These are phyloP conservation scores for Seriola aureovittata DNA, from an alignment of 2,113 vertebrate species.

Conservation along the genomic window DNA sequence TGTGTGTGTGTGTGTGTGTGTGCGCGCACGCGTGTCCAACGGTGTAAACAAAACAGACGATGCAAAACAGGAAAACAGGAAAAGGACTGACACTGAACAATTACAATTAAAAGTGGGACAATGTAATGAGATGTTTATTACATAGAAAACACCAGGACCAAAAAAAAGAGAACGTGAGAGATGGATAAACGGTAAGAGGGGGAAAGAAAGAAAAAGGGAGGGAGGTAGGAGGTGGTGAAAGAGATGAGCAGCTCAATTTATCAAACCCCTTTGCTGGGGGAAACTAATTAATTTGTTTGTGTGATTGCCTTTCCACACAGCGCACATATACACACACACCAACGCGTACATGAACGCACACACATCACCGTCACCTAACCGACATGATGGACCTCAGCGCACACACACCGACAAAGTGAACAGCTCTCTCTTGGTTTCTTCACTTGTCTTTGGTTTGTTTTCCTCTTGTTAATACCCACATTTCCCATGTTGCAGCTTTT, in stretches of 20 bases:
- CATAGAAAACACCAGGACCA: conserved; percentile 54
- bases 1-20: conserved; percentile 12
- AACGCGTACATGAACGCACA: background rate
- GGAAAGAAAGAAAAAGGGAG: conserved; percentile 17
- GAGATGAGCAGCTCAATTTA: conserved; percentile 81
- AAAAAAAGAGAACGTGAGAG: conserved; percentile 38
- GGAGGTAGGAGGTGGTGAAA: conserved; percentile 34
- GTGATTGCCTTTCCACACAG: conserved; percentile 82
- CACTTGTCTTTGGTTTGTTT: conserved; percentile 34
- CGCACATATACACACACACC: conserved; percentile 10
- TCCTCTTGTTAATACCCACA: conserved; percentile 10
- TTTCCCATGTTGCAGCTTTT: conserved; percentile 9
- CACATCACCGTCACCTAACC: conserved; percentile 33
- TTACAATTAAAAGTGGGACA: conserved; percentile 80
- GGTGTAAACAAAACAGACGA: conserved; percentile 49
- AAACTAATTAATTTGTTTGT: conserved; percentile 89
- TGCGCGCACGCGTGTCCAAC: conserved; percentile 8
- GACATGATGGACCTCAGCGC: conserved; percentile 26
- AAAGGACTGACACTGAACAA: conserved; percentile 65
- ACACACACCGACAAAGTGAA: too few relatives aligned
- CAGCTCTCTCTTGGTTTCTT: background rate
- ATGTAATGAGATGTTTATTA: conserved; percentile 83
- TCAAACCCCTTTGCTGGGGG: conserved; percentile 80
- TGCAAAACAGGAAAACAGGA: conserved; percentile 57
- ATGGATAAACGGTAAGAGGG: conserved; percentile 35